Base-by-base conservation (phyloP, 2,888 invertebrate species). In the Nemotelus nigrinus region DNA sequence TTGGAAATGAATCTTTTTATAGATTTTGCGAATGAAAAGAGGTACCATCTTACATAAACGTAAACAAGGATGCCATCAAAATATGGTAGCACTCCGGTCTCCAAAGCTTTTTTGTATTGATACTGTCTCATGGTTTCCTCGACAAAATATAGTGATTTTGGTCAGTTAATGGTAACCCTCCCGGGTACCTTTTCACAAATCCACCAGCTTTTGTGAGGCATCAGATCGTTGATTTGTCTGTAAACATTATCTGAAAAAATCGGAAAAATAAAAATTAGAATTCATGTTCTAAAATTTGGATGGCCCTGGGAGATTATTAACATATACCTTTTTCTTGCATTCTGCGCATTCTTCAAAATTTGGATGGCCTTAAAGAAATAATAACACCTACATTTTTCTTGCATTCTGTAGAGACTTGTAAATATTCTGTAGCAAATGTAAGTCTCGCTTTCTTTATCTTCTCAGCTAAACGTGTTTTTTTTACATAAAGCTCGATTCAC, bases 121-220 rank as follows among this genome's bases (percentile, higher is more conserved):
- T 58, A n/a, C 58, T 58, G 58, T 58, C 58, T 6, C 25, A 58
- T 58, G 25, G 25, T 58, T 4, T n/a, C 25, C 58, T 58, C 58
- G 58, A 25, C 58, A n/a, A 58, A 58, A 58, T 58, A n/a, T 10
- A 58, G 8, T 25, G 58, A 25, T 58, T 10, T n/a, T 25, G 58
- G 58, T 58, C 25, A 4, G 58, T 58, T 10, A 50, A 5, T 7
- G 50, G 10, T 7, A 50, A 7, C 7, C 50, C 50, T 50, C 50
- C 10, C 10, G 50, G 50, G 10, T 50, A 50, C 50, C 10, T 58
- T 58, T n/a, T 58, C 10, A 58, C 58, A 58, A 58, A 58, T n/a
- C 58, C 72, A 64, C 65, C 63, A 60, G 72, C 71, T 71, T 71
- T 68, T 55, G 47, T 25, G 53, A 70, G 63, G 53, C 55, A 25